These are phyloP conservation scores for Dione juno DNA, from an alignment of 2,888 invertebrate genomes.

Conservation along the genomic window DNA sequence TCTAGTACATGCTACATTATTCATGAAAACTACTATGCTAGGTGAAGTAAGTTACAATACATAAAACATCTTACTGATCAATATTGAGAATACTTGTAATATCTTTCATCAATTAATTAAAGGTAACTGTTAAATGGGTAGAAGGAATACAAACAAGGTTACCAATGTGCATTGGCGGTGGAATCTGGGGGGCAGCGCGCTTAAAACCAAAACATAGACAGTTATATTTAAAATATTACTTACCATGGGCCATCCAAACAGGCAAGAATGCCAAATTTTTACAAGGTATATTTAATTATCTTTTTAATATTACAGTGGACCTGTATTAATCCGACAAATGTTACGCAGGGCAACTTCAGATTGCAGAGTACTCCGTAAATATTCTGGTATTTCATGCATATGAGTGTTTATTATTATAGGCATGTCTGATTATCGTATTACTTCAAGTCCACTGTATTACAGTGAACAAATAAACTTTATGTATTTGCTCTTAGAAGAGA, in stretches of 20 bases:
- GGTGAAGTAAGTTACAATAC: conserved; percentile 83
- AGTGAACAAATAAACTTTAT: too few relatives aligned
- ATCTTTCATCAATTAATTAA: conserved; percentile 51
- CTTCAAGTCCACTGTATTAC: too few relatives aligned
- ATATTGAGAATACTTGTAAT: neutral
- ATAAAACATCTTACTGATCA: neutral
- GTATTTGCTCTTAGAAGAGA: too few relatives aligned
- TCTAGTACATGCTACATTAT: conserved; percentile 94
- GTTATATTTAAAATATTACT: conserved; percentile 88
- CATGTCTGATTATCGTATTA: too few relatives aligned
- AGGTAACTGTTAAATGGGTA: conserved; percentile 98
- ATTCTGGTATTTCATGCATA: too few relatives aligned
- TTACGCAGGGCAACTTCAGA: too few relatives aligned
- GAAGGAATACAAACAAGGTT: conserved; percentile 97
- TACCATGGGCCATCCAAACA: conserved; percentile 94
- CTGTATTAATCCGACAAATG: too few relatives aligned
- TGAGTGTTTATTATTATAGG: too few relatives aligned
- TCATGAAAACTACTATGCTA: conserved; percentile 97
- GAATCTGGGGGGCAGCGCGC: conserved; percentile 94
- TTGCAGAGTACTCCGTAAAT: too few relatives aligned
- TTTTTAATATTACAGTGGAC: neutral
- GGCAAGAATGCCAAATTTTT: conserved; percentile 90
- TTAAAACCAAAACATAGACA: conserved; percentile 93
- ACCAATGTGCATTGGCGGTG: conserved; percentile 98
- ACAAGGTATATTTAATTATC: conserved; percentile 80